A percentile compares a stretch with the other conserved stretches of the same genome.
Evolutionary conservation across 1,140 invertebrate genomes (phyloP).

Genomic region (Drosophila ananassae): DNA sequence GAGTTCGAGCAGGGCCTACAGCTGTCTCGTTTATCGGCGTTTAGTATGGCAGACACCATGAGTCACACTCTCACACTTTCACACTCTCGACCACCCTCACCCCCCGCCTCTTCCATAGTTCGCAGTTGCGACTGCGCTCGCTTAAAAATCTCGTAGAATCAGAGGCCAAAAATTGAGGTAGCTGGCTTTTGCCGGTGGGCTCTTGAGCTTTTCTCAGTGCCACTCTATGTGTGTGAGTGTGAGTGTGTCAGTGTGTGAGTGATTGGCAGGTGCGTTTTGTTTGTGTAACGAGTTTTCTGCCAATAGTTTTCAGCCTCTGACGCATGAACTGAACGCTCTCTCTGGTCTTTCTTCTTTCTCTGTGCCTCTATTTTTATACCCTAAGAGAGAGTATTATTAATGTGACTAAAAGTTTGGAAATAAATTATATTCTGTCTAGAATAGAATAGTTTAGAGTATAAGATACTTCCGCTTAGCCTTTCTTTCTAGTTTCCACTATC

Average conservation of each 20-base stretch:
- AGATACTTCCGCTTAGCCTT: background rate
- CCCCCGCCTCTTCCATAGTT: background rate
- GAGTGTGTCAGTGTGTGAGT: constrained; percentile 21
- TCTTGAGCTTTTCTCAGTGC: constrained; percentile 6
- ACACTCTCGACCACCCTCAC: background rate
- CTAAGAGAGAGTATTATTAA: background rate
- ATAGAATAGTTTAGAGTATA: too few relatives aligned
- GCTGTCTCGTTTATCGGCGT: constrained; percentile 31
- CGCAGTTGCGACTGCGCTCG: constrained; percentile 42
- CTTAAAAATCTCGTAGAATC: constrained; percentile 21
- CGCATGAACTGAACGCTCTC: constrained; percentile 49
- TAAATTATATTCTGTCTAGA: too few relatives aligned
- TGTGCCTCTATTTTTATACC: background rate
- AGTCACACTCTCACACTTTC: constrained; percentile 27
- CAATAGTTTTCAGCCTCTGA: constrained; percentile 60
- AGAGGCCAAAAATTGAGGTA: constrained; percentile 9
- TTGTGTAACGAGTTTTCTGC: constrained; percentile 62
- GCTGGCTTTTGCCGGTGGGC: constrained; percentile 26
- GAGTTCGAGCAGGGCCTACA: constrained; percentile 20
- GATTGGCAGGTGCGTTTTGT: constrained; percentile 75
- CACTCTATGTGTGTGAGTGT: constrained; percentile 23
- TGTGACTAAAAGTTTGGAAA: too few relatives aligned
- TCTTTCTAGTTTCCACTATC: constrained; percentile 8
- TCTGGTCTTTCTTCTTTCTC: background rate
- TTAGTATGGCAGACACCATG: constrained; percentile 33